phyloP scores from a whole-genome alignment of 2,797 vertebrate species.

The Danio tinwini region DNA sequence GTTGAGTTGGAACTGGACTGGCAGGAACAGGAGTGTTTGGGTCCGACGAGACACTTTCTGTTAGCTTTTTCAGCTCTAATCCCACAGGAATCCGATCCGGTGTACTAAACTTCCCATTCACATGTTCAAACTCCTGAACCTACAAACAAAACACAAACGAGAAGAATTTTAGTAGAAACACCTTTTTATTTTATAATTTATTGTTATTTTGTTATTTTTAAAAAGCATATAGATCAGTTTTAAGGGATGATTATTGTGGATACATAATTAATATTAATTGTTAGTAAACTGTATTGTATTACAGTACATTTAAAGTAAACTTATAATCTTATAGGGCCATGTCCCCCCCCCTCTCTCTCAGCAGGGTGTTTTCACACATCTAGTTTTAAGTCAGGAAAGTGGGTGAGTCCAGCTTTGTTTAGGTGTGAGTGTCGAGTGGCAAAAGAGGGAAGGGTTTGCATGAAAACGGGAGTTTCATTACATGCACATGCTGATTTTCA shows the following conservation, averaged over 20 bases:
- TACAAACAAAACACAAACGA: conserved; percentile 60
- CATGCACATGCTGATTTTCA: too few relatives aligned
- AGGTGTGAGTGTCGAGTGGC: too few relatives aligned
- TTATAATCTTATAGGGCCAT: too few relatives aligned
- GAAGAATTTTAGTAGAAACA: neutral
- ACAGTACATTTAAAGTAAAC: too few relatives aligned
- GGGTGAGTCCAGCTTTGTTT: too few relatives aligned
- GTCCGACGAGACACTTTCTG: conserved; percentile 88
- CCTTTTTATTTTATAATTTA: conserved; percentile 1
- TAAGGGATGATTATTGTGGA: neutral
- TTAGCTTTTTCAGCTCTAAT: conserved; percentile 86
- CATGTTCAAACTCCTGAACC: conserved; percentile 98
- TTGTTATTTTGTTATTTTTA: neutral
- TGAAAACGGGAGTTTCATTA: too few relatives aligned
- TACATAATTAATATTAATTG: neutral
- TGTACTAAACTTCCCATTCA: conserved; percentile 95
- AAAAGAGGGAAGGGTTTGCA: too few relatives aligned
- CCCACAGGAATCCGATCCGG: conserved; percentile 90
- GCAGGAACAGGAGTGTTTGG: conserved; percentile 91
- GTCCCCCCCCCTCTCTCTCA: too few relatives aligned
- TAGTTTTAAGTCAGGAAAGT: too few relatives aligned
- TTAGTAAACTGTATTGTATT: neutral
- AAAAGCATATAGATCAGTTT: neutral
- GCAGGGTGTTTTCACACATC: too few relatives aligned
- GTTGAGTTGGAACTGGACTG: conserved; percentile 84